These are phyloP conservation scores for Morbakka virulenta DNA, from an alignment of 30 jellyfish, hydroid and myxozoan genomes.

Conservation along the genomic window DNA sequence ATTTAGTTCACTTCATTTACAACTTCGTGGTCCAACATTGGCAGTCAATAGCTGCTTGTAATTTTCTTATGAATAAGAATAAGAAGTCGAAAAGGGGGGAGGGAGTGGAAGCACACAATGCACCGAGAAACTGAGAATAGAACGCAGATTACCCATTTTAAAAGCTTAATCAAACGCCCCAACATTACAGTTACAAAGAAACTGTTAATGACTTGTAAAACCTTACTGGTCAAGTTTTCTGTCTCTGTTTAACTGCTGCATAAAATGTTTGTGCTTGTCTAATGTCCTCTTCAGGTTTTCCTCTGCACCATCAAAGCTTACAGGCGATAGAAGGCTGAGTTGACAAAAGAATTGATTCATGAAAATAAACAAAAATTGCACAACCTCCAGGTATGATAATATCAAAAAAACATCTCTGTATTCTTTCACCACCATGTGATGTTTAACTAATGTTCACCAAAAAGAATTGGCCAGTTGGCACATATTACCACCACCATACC, in stretches of 20 bases:
- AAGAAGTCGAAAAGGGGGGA: not conserved
- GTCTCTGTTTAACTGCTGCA: conserved; percentile 24
- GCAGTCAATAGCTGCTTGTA: too few relatives aligned
- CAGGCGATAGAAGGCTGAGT: conserved; percentile 52
- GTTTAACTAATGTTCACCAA: too few relatives aligned
- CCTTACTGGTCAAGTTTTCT: not conserved
- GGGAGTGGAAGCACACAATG: not conserved
- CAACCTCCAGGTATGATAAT: too few relatives aligned
- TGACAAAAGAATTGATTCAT: not conserved
- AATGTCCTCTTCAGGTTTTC: conserved; percentile 77
- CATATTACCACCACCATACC: too few relatives aligned
- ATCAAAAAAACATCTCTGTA: too few relatives aligned
- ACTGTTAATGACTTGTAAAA: not conserved
- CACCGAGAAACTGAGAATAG: not conserved
- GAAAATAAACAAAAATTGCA: not conserved
- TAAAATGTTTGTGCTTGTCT: conserved; percentile 49
- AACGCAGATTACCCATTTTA: not conserved
- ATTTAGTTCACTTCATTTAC: too few relatives aligned
- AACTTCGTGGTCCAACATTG: too few relatives aligned
- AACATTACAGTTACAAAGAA: too few relatives aligned
- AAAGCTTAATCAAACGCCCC: too few relatives aligned
- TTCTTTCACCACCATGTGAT: too few relatives aligned
- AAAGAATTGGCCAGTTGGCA: too few relatives aligned
- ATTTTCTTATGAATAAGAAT: not conserved
- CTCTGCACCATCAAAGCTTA: conserved; percentile 87